Base-by-base conservation (phyloP, 2,113 vertebrate species). In the Cyrtonyx montezumae region DNA sequence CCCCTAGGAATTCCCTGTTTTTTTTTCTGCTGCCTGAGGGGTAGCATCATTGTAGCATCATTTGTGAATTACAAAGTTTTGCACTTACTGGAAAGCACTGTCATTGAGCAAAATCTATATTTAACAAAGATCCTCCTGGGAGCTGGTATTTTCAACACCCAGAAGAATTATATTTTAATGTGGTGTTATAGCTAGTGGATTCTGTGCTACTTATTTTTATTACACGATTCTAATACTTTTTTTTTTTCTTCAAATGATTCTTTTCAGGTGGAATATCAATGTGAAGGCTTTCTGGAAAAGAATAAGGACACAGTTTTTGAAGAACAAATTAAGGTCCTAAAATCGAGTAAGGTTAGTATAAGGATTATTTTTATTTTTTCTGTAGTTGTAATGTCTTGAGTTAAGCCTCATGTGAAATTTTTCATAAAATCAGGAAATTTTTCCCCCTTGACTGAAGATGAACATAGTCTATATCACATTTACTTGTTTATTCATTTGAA, bases 241-340 rank as follows among this genome's bases (percentile, higher is more conserved):
- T 55, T 86, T 62, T 22, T 56, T 93, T 40, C 40, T 40, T 40
- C 40, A 61, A 93, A 88, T 79, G 0, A 3, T 83, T 84, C 3
- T 92, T 98, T 97, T 89, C 96, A 99, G 99, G 99, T 99, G 83
- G 99, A 99, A 92, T 99, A 99, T 95, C 99, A 99, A 74, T 99
- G 99, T 95, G 99, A 99, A 40, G 99, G 99, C 36, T 99, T 99
- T 97, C 97, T 99, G 85, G 99, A 98, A 97, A 99, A 99, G 97
- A 99, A 99, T 97, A 99, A 99, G 97, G 99, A 99, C 95, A 99
- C 99, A 0, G 99, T 99, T 92, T 99, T 99, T 95, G 99, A 99
- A 97, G 99, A 99, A 83, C 99, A 99, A 98, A 99, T 99, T 96
- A 98, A 98, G 75, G 99, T 99, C 84, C 96, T 99, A 94, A 99